Conservation (phyloP, 1,140 invertebrate genomes). For the Neodiprion lecontei region DNA sequence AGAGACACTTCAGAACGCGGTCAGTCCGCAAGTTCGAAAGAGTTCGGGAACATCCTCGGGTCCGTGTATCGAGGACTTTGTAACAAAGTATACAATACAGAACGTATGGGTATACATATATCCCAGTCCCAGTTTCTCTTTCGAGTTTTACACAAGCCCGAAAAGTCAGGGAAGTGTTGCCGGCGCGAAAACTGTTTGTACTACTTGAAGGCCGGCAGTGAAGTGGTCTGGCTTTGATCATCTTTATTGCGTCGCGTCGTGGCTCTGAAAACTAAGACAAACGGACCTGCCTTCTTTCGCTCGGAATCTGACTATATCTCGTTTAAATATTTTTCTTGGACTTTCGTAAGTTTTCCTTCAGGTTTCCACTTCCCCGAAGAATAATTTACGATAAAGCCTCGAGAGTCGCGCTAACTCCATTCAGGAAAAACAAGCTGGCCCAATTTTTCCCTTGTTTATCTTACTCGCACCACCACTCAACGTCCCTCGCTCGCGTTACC, state of each 20-base stretch:
- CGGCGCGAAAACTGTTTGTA: background rate
- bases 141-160: background rate
- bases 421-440: background rate
- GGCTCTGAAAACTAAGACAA: constrained; percentile 33
- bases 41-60: background rate
- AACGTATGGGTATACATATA: background rate
- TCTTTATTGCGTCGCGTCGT: constrained; percentile 33
- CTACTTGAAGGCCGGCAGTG: background rate
- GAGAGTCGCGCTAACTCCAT: background rate
- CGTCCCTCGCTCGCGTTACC: background rate
- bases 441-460: background rate
- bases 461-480: background rate
- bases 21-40: background rate
- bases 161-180: background rate
- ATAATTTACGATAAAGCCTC: background rate
- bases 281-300: constrained; percentile 24
- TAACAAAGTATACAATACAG: background rate
- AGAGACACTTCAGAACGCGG: background rate
- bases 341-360: constrained; percentile 28
- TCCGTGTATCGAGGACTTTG: background rate
- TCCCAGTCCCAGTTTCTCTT: background rate
- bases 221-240: constrained; percentile 32
- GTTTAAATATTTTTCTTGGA: constrained; percentile 51
- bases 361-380: background rate
- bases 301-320: constrained; percentile 37